phyloP scores from a whole-genome alignment of 2,888 invertebrate species.

The Polymixis lichenea region DNA sequence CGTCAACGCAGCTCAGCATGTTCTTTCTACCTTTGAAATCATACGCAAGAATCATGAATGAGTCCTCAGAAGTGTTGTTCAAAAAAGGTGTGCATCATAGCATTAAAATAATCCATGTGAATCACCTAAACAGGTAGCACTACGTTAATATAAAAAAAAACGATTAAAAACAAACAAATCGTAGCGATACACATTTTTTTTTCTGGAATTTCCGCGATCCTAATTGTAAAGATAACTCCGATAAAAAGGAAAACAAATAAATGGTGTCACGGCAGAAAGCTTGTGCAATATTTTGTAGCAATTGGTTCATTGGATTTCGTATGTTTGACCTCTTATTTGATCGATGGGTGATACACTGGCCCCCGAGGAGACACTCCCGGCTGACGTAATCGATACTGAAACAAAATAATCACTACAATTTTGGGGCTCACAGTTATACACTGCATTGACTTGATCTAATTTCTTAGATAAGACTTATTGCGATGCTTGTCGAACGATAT shows the following conservation, averaged over 20 bases:
- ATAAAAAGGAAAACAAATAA: conserved; percentile 48
- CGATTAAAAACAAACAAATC: conserved; percentile 28
- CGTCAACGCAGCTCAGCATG: not conserved
- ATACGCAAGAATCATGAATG: conserved; percentile 17
- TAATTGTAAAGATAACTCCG: conserved; percentile 36
- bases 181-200: conserved; percentile 29
- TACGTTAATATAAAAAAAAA: conserved; percentile 1
- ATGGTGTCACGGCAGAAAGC: conserved; percentile 2
- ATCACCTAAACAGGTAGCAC: conserved; percentile 20
- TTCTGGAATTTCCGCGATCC: conserved; percentile 23
- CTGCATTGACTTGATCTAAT: conserved; percentile 43
- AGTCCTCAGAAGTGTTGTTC: not conserved
- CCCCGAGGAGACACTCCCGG: conserved; percentile 86
- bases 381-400: conserved; percentile 81
- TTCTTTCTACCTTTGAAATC: conserved; percentile 10
- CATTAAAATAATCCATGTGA: not conserved
- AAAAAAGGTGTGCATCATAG: conserved; percentile 8
- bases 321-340: conserved; percentile 76
- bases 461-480: conserved; percentile 42
- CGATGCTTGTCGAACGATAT: conserved; percentile 21
- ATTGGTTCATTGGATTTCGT: conserved; percentile 24
- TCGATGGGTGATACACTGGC: conserved; percentile 85
- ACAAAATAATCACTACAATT: conserved; percentile 43
- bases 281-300: conserved; percentile 41
- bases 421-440: conserved; percentile 7